Evolutionary conservation across 2,888 invertebrate species (phyloP), one percentile per base, ranked within the genome.

Genomic region (Drosophila vallismaia): DNA sequence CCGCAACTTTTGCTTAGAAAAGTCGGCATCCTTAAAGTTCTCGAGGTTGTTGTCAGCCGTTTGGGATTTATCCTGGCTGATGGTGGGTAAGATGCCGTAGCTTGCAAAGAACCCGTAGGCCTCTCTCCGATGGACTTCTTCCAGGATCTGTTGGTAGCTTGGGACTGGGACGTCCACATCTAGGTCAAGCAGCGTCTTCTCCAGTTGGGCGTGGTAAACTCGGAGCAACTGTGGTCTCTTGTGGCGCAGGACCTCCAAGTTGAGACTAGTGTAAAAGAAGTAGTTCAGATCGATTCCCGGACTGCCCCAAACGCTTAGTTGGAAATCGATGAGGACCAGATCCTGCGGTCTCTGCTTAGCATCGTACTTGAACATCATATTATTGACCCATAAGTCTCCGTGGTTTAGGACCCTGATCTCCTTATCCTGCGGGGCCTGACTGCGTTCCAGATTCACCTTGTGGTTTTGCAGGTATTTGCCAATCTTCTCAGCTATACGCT

Each of bases 311-410:
- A 88, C 52, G 19, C 87, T 82, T 67, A 91, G 58, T 74, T 92
- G 91, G 38, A 85, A 91, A 62, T 92, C 92, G 3, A 92, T 74
- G 48, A 90, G 85, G 10, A 88, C 74, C 10, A 84, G 50, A 60
- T 90, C 88, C 44, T 71, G 53, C 29, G 54, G 38, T 19, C 63
- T 42, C 4, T 71, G 28, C 10, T 28, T 12, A 4, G 54, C 29
- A 49, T 66, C 74, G 49, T 93, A 93, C 36, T 91, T 91, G 68
- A 93, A 93, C 74, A 93, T 89, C 59, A 93, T 90, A 69, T 93
- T 93, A 70, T 93, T 93, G 2, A 92, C 90, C 93, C 93, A 93
- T 3, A 93, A 79, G 79, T 93, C 93, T 0, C 93, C 93, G 71
- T 93, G 93, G 73, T 93, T 93, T 1, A 93, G 80, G 19, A 93